A percentile compares a stretch with the other conserved stretches of the same genome.
These are phyloP conservation scores for Drosophila conformis DNA, from an alignment of 2,888 invertebrate genomes.

Conservation along the genomic window DNA sequence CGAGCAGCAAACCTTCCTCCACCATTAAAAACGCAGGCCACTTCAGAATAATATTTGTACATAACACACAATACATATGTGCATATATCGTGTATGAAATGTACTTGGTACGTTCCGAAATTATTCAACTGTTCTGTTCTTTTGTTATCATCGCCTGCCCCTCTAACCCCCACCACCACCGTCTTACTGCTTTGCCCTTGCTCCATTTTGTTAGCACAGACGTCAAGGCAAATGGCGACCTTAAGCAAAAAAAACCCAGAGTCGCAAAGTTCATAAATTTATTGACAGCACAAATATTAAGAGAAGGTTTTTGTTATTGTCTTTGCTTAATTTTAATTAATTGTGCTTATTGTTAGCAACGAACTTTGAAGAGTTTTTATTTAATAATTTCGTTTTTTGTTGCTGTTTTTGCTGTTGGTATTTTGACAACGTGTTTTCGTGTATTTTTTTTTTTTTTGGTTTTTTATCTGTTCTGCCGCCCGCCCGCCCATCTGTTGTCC, in stretches of 20 bases:
- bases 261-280: slow-evolving; percentile 70
- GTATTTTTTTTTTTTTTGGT: slow-evolving; percentile 13
- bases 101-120: slow-evolving; percentile 20
- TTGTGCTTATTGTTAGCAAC: slow-evolving; percentile 61
- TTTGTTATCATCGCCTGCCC: slow-evolving; percentile 3
- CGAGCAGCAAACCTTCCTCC: background rate
- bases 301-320: slow-evolving; percentile 33
- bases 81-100: background rate
- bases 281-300: slow-evolving; percentile 72
- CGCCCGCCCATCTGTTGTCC: slow-evolving; percentile 1
- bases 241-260: slow-evolving; percentile 55
- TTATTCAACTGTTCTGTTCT: slow-evolving; percentile 31
- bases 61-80: slow-evolving; percentile 1
- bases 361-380: slow-evolving; percentile 41
- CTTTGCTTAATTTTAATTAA: slow-evolving; percentile 71
- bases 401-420: slow-evolving; percentile 13
- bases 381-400: slow-evolving; percentile 10
- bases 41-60: background rate
- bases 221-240: slow-evolving; percentile 38
- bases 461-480: background rate
- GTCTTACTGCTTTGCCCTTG: background rate
- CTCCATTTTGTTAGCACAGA: slow-evolving; percentile 41
- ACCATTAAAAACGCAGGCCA: background rate
- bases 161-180: too few species aligned
- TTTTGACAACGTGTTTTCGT: slow-evolving; percentile 62